These are phyloP conservation scores for Drosophila funebris DNA, from an alignment of 1,140 invertebrate species.

Conservation along the genomic window DNA sequence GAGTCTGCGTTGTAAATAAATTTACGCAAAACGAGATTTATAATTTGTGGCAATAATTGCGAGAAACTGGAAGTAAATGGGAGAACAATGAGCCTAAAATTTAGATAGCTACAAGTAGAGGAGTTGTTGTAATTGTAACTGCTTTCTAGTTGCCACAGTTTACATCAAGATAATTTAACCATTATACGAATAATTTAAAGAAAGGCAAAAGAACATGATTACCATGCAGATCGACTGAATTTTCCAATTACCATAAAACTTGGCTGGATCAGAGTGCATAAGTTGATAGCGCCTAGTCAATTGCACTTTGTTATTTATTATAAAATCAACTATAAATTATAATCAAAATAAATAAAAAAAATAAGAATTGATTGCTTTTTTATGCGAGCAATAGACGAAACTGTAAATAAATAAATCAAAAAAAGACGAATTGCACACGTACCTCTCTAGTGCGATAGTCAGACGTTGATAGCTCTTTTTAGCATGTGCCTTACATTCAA, in stretches of 20 bases:
- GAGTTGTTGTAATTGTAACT: no score
- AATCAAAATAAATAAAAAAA: conserved; percentile 4
- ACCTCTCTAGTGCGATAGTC: conserved; percentile 58
- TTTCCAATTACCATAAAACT: not conserved
- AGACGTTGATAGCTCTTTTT: conserved; percentile 67
- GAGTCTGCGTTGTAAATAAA: not conserved
- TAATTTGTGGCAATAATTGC: not conserved
- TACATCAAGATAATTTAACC: not conserved
- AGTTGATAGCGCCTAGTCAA: not conserved
- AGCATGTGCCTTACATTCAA: conserved; percentile 41
- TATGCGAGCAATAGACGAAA: conserved; percentile 32
- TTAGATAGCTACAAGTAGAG: not conserved
- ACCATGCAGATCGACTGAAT: not conserved
- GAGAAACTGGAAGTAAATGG: not conserved
- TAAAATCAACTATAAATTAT: conserved; percentile 25
- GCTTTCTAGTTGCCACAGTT: conserved; percentile 1
- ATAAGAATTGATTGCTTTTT: conserved; percentile 50
- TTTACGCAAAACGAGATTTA: not conserved
- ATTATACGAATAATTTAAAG: not conserved
- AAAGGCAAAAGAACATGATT: not conserved
- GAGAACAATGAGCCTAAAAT: not conserved
- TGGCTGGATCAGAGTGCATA: not conserved
- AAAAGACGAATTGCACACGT: conserved; percentile 68
- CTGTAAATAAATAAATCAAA: conserved; percentile 62
- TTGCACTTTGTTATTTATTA: conserved; percentile 34